Evolutionary conservation across 2,113 vertebrate genomes (phyloP).

Genomic region (Manacus vitellinus): DNA sequence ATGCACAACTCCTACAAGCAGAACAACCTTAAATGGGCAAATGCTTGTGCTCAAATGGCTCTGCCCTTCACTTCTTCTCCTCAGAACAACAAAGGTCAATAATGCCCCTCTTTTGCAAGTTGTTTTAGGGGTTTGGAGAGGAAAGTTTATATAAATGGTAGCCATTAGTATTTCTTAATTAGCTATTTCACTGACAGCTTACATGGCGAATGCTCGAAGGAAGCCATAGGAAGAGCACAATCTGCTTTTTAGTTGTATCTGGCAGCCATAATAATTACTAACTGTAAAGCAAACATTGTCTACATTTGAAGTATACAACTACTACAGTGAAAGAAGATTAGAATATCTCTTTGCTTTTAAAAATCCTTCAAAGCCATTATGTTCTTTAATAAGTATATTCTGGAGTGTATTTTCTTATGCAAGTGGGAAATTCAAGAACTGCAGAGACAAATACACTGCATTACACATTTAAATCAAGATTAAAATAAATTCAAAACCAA

Average conservation of each 20-base stretch:
- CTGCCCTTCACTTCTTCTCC: neutral
- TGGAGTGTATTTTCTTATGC: neutral
- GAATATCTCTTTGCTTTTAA: constrained; percentile 23
- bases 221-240: neutral
- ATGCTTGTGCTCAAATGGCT: neutral
- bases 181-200: neutral
- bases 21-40: neutral
- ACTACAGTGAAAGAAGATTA: neutral
- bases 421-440: neutral
- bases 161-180: neutral
- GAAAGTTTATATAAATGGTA: neutral
- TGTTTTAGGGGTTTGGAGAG: neutral
- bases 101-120: neutral
- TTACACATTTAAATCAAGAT: neutral
- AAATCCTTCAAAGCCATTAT: constrained; percentile 20
- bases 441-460: neutral
- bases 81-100: neutral
- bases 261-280: constrained; percentile 27
- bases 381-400: constrained; percentile 6
- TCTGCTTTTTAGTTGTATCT: constrained; percentile 4
- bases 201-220: neutral
- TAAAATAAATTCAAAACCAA: constrained; percentile 18
- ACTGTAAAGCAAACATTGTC: neutral
- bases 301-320: neutral
- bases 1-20: neutral